phyloP scores from a whole-genome alignment of 2,797 vertebrate genomes.

The Siniperca undulata region DNA sequence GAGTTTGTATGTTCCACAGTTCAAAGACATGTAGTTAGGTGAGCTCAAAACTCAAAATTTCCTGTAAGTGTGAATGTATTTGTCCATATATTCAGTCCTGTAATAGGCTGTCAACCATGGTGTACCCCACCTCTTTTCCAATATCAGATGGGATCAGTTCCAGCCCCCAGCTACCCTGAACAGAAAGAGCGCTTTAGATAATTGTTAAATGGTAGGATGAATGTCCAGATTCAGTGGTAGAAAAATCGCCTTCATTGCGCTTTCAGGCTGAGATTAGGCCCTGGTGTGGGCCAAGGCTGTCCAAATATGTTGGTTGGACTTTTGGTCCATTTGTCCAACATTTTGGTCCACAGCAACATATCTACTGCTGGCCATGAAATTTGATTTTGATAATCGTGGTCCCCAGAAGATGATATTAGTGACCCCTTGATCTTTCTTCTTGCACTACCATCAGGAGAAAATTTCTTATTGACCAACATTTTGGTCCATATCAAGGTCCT shows the following conservation, averaged over 20 bases:
- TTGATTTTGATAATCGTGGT: background rate
- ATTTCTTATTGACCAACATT: too few relatives aligned
- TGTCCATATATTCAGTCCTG: background rate
- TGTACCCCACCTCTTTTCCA: background rate
- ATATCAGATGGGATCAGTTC: background rate
- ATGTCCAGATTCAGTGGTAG: background rate
- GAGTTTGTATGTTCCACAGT: background rate
- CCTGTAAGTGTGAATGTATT: background rate
- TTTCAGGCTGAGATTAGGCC: background rate
- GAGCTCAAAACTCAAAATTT: too few relatives aligned
- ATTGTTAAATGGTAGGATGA: background rate
- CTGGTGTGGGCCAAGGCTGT: background rate
- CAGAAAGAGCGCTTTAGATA: background rate
- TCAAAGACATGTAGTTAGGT: constrained; percentile 5
- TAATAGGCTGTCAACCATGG: background rate
- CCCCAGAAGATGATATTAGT: background rate
- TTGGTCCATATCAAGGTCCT: too few relatives aligned
- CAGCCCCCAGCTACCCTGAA: background rate
- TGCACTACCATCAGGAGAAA: too few relatives aligned
- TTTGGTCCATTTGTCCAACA: background rate
- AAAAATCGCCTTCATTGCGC: background rate
- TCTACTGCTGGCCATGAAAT: background rate
- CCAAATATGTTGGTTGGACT: background rate
- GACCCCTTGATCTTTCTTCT: too few relatives aligned
- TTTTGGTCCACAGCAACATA: background rate